A percentile compares a stretch with the other conserved stretches of the same genome.
These are phyloP conservation scores for Merodon equestris DNA, from an alignment of 2,888 invertebrate genomes.

Conservation along the genomic window DNA sequence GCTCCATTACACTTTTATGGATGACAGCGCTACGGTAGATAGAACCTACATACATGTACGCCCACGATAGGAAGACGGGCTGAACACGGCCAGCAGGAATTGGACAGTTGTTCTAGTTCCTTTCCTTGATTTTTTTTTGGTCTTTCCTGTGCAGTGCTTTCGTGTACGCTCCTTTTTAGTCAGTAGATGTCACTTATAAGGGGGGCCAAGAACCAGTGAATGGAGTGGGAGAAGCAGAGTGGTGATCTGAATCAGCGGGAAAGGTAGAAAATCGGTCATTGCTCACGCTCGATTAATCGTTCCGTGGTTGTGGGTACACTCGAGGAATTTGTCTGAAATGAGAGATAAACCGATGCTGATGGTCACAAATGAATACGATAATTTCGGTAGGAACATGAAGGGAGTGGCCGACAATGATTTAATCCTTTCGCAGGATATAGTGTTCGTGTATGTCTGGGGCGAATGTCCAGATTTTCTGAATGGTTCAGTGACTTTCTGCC, in stretches of 20 bases:
- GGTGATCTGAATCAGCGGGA: slow-evolving; percentile 38
- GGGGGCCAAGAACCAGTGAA: not conserved
- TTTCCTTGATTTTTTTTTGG: slow-evolving; percentile 6
- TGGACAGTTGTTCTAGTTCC: slow-evolving; percentile 36
- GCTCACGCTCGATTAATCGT: slow-evolving; percentile 42
- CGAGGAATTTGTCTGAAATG: slow-evolving; percentile 38
- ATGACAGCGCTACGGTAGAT: slow-evolving; percentile 13
- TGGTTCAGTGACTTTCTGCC: not conserved
- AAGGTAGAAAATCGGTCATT: slow-evolving; percentile 28
- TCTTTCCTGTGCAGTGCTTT: not conserved
- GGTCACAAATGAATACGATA: slow-evolving; percentile 42
- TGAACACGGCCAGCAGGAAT: not conserved
- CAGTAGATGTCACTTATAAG: slow-evolving; percentile 41
- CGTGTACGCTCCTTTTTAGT: not conserved
- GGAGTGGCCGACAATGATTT: too few relatives aligned
- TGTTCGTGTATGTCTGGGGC: not conserved
- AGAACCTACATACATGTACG: slow-evolving; percentile 2
- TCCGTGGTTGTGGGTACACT: slow-evolving; percentile 1
- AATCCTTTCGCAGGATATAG: too few relatives aligned
- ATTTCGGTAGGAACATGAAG: too few relatives aligned
- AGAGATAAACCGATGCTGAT: slow-evolving; percentile 5
- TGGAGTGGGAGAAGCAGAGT: slow-evolving; percentile 23
- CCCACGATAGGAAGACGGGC: not conserved
- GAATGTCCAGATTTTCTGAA: not conserved
- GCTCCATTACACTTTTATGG: slow-evolving; percentile 63